Conservation (phyloP, 2,113 vertebrate genomes). For the Dolichallabes microphthalmus region DNA sequence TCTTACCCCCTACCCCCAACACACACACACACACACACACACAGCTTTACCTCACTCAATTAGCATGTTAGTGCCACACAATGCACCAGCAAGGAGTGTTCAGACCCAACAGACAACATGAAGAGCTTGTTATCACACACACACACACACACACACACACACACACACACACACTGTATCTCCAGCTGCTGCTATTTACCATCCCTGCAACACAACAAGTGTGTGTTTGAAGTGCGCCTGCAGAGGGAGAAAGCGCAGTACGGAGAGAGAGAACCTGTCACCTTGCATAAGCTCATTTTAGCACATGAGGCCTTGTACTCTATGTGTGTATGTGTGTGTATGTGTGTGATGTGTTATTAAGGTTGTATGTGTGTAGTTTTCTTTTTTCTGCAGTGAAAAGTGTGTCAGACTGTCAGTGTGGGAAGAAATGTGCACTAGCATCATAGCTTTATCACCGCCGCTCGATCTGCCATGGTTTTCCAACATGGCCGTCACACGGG, state of each 20-base stretch:
- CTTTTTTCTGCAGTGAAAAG: conserved; percentile 21
- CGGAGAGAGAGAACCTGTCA: conserved; percentile 41
- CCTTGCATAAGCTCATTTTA: conserved; percentile 41
- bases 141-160: conserved; percentile 22
- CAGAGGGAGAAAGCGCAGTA: conserved; percentile 1
- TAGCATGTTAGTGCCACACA: conserved; percentile 44
- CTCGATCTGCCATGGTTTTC: not conserved
- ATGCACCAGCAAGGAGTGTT: conserved; percentile 31
- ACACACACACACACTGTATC: conserved; percentile 21
- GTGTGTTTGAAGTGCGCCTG: conserved; percentile 50
- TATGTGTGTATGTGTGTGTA: conserved; percentile 36
- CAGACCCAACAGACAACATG: conserved; percentile 42
- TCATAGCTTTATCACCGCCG: not conserved
- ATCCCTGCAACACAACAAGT: conserved; percentile 47
- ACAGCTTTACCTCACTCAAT: conserved; percentile 41
- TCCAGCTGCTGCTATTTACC: conserved; percentile 46
- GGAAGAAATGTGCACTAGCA: conserved; percentile 26
- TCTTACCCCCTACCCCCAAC: conserved; percentile 1
- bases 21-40: not conserved
- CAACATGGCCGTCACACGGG: not conserved
- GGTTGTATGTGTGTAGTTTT: conserved; percentile 20
- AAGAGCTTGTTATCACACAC: conserved; percentile 35
- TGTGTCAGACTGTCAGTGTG: conserved; percentile 20
- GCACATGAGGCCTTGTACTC: not conserved
- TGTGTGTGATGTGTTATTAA: conserved; percentile 25